Base-by-base conservation (phyloP, 2,888 invertebrate species). In the Bhutanitis thaidina region DNA sequence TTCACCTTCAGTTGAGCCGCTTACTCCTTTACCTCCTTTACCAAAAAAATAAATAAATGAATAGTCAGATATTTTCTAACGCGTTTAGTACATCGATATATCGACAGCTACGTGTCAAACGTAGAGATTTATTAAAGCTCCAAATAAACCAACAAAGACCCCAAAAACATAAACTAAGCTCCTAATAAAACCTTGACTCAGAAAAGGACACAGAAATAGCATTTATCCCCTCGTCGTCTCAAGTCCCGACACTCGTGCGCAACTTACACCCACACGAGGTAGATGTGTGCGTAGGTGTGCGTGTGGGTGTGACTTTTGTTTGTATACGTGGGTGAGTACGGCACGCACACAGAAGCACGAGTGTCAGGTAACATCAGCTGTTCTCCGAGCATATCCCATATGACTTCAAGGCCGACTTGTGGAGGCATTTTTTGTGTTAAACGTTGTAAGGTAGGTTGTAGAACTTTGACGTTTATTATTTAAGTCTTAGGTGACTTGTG, bases 321-420 rank as follows among this genome's bases (percentile, higher is more conserved):
- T 38, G 16, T 57, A 60, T 58, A 40, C 15, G 56, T 45, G 50
- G 37, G 43, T 54, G 44, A 13, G 58, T 58, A 59, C 59, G 67
- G 68, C 27, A 27, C 35, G 67, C 64, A 69, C 34, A 34, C 35
- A 12, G 1, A 7, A 0, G 32, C 53, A 69, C 59, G 62, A 60
- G 76, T 72, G 72, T 78, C 85, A 86, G 86, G 86, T 86, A 87
- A 67, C 77, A 82, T 88, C 88, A 88, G 88, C 88, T 88, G 88
- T 87, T 79, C 74, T 69, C 61, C 74, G 55, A 50, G 69, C 71
- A 71, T 76, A 74, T 70, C 77, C 84, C 88, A 89, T 86, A 87
- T 89, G 88, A 89, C 78, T 80, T 87, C 86, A 89, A 89, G 88
- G 88, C 74, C 87, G 74, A 58, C 67, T 59, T 68, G 79, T 74